Evolutionary conservation across 2,888 invertebrate species (phyloP).

Genomic region (Spatulosminthurus flaviceps): DNA sequence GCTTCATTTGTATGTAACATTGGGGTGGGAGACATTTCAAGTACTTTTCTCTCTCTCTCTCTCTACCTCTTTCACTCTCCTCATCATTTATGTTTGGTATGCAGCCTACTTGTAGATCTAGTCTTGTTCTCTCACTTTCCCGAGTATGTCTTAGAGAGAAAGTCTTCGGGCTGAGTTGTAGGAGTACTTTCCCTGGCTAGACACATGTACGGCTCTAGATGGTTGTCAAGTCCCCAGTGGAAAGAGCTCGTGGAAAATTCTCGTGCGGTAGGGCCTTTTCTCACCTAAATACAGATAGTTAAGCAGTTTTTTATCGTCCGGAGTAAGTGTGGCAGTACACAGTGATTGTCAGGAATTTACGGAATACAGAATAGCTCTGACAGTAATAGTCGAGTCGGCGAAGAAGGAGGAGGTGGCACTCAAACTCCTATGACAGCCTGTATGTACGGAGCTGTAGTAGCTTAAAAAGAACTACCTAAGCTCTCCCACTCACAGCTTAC

Average conservation of each 20-base stretch:
- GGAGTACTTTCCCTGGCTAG: background rate
- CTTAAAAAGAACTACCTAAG: too few species aligned
- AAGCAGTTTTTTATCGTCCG: background rate
- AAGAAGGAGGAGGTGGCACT: background rate
- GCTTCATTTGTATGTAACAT: background rate
- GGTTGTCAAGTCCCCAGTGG: slow-evolving; percentile 21
- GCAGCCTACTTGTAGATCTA: background rate
- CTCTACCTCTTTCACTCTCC: background rate
- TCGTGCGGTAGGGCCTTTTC: background rate
- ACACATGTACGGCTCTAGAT: background rate
- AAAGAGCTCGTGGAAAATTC: background rate
- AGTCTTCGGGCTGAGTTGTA: too few species aligned
- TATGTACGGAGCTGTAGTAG: background rate
- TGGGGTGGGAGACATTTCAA: background rate
- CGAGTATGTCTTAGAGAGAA: too few species aligned
- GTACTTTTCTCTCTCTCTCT: background rate
- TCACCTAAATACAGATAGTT: background rate
- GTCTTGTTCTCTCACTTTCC: background rate
- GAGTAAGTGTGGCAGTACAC: slow-evolving; percentile 9
- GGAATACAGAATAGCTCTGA: slow-evolving; percentile 1
- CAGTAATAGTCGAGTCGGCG: background rate
- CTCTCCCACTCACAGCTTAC: too few species aligned
- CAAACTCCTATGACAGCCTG: background rate
- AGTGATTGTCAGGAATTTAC: slow-evolving; percentile 12
- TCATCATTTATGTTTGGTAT: background rate